Base-by-base conservation (phyloP, 1,140 invertebrate genomes). In the Macrocentrus cingulum region DNA sequence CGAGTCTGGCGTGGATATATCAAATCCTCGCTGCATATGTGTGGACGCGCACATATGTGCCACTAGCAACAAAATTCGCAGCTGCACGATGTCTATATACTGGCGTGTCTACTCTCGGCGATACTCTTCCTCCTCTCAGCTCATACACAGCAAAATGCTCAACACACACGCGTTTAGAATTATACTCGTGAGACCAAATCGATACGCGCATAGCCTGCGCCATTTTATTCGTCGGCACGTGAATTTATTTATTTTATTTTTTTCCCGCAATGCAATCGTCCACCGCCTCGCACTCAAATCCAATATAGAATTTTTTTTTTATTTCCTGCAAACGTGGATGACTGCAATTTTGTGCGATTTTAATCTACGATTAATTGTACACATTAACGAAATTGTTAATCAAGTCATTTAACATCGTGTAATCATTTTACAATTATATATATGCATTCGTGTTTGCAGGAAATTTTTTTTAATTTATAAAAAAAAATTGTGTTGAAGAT, bases 181-280 rank as follows among this genome's bases (percentile, higher is more conserved):
- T n/a, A n/a, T 29, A 29, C 25, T 29, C 25, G 46, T 56, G 46
- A 57, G 56, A 65, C 56, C 62, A 66, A 73, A 77, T 77, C 74
- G 70, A 76, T 77, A 76, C 36, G 36, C 36, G 13, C 15, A n/a
- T 39, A 15, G 15, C 8, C 13, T 13, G 36, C 36, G 36, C 36
- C 8, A 39, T 15, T n/a, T 39, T 15, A 36, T 36, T 22, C 44
- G 45, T 48, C 16, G 36, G 22, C 46, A 41, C 44, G 8, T 18
- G 29, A 19, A 19, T 52, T 25, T 39, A 39, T 22, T 37, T 20
- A 51, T 16, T n/a, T n/a, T n/a, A n/a, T n/a, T n/a, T n/a, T n/a
- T n/a, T n/a, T n/a, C n/a, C n/a, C n/a, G n/a, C n/a, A n/a, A n/a
- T n/a, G n/a, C n/a, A n/a, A n/a, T n/a, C n/a, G n/a, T n/a, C n/a